Evolutionary conservation across 2,113 vertebrate genomes (phyloP), one percentile per base, ranked within the genome.

Genomic region (Pseudopodoces humilis): DNA sequence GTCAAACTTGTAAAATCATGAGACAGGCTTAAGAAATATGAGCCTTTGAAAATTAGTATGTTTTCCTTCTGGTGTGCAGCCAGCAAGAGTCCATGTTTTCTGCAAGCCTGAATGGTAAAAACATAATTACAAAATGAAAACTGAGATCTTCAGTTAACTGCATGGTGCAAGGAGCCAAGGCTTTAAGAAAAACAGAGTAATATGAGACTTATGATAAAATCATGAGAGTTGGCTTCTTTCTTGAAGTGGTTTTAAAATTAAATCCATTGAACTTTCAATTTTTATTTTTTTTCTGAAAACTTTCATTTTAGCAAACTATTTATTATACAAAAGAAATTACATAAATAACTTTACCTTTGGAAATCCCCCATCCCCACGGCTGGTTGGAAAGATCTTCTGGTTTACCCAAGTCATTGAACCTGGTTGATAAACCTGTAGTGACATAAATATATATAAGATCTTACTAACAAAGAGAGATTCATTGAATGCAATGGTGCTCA

Each of bases 281-380:
- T 56, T 27, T 8, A 11, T 4, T 9, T 30, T 30, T 49, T 65
- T 11, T 4, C 10, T 35, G 17, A 55, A 81, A 88, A 39, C 9
- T 44, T 75, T 67, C 27, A 72, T 71, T 31, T 94, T 46, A 82
- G 37, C 23, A 65, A 91, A 69, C 15, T 65, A 6, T 56, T 68
- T 64, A 23, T 83, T 74, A 50, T 31, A 72, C 33, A 20, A 85
- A 84, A 87, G 21, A 55, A 92, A 90, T 50, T 25, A 63, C 19
- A 37, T 23, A 89, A 80, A 49, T 69, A 69, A 87, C 75, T 62
- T 98, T 98, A 98, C 98, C 98, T 98, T 94, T 75, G 95, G 96
- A 97, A 98, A 97, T 85, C 96, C 97, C 96, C 98, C 98, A 95
- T 98, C 96, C 92, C 94, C 97, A 91, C 19, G 47, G 87, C 93